Percentiles rank a stretch among this genome's conserved stretches.
These are phyloP conservation scores for Lycocerus yunnanus DNA, from an alignment of 2,888 invertebrate species.

Conservation along the genomic window DNA sequence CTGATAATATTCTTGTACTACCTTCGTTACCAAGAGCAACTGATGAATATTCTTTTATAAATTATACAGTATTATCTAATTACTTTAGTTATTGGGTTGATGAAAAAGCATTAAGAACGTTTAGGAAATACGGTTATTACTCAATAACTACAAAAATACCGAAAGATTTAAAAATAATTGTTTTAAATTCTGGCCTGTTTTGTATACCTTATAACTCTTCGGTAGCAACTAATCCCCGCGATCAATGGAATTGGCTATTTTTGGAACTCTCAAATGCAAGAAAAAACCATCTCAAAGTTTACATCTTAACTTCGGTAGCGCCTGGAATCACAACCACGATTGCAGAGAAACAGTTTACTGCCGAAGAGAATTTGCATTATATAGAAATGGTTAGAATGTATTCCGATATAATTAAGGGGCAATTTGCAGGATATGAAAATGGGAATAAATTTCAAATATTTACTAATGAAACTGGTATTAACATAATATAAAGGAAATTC, in stretches of 20 bases:
- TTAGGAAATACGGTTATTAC: constrained; percentile 9
- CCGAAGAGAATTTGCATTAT: constrained; percentile 1
- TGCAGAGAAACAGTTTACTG: neutral
- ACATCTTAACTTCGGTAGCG: constrained; percentile 7
- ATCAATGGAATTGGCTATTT: constrained; percentile 14
- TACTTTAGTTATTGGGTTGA: neutral
- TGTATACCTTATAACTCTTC: neutral
- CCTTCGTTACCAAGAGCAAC: constrained; percentile 1
- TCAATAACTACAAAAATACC: neutral
- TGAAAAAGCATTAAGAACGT: neutral
- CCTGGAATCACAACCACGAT: neutral
- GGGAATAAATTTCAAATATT: constrained; percentile 10
- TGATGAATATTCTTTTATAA: neutral
- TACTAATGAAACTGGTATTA: constrained; percentile 8
- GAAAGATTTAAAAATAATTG: constrained; percentile 3
- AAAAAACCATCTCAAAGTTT: neutral
- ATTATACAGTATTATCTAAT: neutral
- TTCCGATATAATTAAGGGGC: constrained; percentile 10
- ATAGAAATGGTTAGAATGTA: constrained; percentile 5
- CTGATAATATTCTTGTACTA: neutral
- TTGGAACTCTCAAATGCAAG: neutral
- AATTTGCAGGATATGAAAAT: constrained; percentile 14
- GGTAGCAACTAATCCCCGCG: neutral
- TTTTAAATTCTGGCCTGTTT: constrained; percentile 10
- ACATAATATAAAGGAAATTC: neutral